Evolutionary conservation across 2,797 vertebrate genomes (phyloP), one percentile per base, ranked within the genome.

Genomic region (Hoplostethus mediterraneus): DNA sequence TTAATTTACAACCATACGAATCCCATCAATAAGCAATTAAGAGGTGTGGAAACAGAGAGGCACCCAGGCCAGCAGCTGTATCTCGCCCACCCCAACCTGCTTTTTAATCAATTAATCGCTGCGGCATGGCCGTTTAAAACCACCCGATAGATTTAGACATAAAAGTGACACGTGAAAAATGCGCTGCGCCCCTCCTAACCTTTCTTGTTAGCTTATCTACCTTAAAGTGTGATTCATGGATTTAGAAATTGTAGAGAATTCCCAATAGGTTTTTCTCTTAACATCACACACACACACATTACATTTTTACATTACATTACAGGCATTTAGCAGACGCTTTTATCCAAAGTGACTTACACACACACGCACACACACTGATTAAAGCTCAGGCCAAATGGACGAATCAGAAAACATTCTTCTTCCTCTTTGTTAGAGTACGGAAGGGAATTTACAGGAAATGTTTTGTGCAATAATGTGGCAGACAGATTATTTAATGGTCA

Each of bases 1-100:
- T 94, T 93, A 93, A 94, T 94, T 93, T 93, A 91, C 90, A 87
- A 84, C 87, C 90, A 83, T 91, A 92, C 91, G 88, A 92, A 89
- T 83, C 86, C 90, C 91, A 94, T 95, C 93, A 94, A 95, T 95
- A 94, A 90, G 91, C 91, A 95, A 95, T 94, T 94, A 94, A 90
- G 84, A 85, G 81, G 80, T 89, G 89, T 89, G 86, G 89, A 93
- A 92, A 92, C 88, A 86, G 66, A 60, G 71, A 87, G 80, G 77
- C 88, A 66, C 74, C 79, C 70, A 71, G 85, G 69, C 87, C 83
- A 81, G 84, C 82, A 87, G 83, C 78, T 80, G 68, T 81, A 76
- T 56, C 67, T 74, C 60, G 73, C 58, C 74, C 68, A 64, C 73
- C 55, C 75, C 66, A 73, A 59, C 64, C 73, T 82, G 59, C 78